Evolutionary conservation across 2,113 vertebrate species (phyloP).

Genomic region (Gopherus evgoodei): DNA sequence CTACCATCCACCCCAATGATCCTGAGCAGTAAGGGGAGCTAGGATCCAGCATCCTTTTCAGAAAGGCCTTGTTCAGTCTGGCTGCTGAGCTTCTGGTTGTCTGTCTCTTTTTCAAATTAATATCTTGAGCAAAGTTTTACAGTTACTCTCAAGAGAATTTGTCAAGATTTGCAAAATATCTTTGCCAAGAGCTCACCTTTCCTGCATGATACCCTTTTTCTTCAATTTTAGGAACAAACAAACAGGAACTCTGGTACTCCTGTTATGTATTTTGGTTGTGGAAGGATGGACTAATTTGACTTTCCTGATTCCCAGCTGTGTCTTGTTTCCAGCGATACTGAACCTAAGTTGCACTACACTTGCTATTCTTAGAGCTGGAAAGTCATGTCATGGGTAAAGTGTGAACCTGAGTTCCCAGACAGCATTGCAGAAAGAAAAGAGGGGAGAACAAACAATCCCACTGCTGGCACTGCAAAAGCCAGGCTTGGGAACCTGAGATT

Average conservation of each 20-base stretch:
- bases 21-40: background rate
- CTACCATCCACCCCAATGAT: background rate
- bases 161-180: slow-evolving; percentile 3
- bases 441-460: background rate
- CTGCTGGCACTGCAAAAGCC: slow-evolving; percentile 4
- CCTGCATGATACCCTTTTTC: background rate
- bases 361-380: slow-evolving; percentile 75
- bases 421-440: slow-evolving; percentile 51
- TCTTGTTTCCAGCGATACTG: slow-evolving; percentile 64
- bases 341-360: slow-evolving; percentile 58
- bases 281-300: slow-evolving; percentile 30
- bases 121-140: background rate
- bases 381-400: slow-evolving; percentile 77
- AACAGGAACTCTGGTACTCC: background rate
- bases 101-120: background rate
- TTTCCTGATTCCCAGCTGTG: slow-evolving; percentile 67
- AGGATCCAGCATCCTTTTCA: background rate
- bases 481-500: slow-evolving; percentile 37
- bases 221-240: background rate
- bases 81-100: background rate
- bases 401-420: slow-evolving; percentile 78
- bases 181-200: background rate
- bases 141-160: background rate
- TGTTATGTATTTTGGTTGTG: background rate
- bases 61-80: background rate